These are phyloP conservation scores for Eciton burchellii DNA, from an alignment of 1,140 invertebrate genomes.

Conservation along the genomic window DNA sequence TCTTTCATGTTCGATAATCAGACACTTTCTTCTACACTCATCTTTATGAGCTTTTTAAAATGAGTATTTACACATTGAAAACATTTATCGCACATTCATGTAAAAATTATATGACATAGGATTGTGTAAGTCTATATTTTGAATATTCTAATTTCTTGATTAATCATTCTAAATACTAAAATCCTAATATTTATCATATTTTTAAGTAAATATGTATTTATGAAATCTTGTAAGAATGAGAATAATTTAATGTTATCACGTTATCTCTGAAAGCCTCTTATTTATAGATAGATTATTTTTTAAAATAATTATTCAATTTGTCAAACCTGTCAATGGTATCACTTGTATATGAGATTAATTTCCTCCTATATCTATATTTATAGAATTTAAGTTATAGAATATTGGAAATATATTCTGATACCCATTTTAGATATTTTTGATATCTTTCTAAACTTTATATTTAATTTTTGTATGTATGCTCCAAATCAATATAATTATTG, in stretches of 20 bases:
- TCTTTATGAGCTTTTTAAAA: constrained; percentile 37
- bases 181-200: not conserved
- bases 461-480: constrained; percentile 32
- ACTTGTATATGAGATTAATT: constrained; percentile 29
- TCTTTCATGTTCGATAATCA: constrained; percentile 33
- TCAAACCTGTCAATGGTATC: constrained; percentile 31
- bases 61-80: constrained; percentile 28
- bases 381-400: constrained; percentile 24
- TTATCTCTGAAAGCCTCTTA: constrained; percentile 4
- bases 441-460: constrained; percentile 35
- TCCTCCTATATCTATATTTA: constrained; percentile 44
- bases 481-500: no score
- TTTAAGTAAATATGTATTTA: constrained; percentile 13
- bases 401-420: not conserved
- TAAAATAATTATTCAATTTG: constrained; percentile 17
- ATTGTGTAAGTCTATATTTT: constrained; percentile 8
- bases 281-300: constrained; percentile 8
- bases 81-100: constrained; percentile 49
- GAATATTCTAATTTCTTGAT: not conserved
- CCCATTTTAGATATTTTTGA: constrained; percentile 11
- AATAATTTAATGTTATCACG: constrained; percentile 7
- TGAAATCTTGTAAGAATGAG: not conserved
- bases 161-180: constrained; percentile 6
- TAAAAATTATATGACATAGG: constrained; percentile 42
- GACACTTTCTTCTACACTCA: constrained; percentile 28